Percentiles rank a stretch among this genome's conserved stretches.
Conservation (phyloP, 2,797 vertebrate genomes). For the Cercopithecus mitis region DNA sequence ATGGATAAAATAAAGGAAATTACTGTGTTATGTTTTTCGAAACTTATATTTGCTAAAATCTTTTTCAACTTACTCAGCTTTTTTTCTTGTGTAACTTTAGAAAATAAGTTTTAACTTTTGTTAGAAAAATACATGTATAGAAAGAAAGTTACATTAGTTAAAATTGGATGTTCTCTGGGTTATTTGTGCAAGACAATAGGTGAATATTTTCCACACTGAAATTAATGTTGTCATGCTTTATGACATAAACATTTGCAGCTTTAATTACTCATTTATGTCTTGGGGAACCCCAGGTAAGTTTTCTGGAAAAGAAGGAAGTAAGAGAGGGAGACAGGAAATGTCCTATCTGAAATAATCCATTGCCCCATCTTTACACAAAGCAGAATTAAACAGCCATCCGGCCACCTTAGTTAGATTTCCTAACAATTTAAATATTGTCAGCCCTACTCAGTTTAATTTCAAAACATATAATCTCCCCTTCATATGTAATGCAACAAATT, state of each 20-base stretch:
- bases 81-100: neutral
- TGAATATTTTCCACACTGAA: slow-evolving; percentile 47
- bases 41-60: neutral
- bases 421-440: neutral
- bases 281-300: neutral
- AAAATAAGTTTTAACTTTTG: neutral
- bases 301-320: neutral
- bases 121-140: neutral
- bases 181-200: neutral
- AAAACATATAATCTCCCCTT: neutral
- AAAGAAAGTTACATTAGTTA: neutral
- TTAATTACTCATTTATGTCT: neutral
- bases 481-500: neutral
- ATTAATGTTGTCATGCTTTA: neutral
- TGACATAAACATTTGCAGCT: neutral
- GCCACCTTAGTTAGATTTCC: neutral
- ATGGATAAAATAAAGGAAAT: slow-evolving; percentile 57
- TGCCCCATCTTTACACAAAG: neutral
- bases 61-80: neutral
- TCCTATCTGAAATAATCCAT: neutral
- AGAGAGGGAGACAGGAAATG: too few species aligned
- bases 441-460: neutral
- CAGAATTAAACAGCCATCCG: neutral
- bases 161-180: neutral
- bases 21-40: neutral